These are phyloP conservation scores for Diploptera punctata DNA, from an alignment of 2,888 invertebrate genomes.

Conservation along the genomic window DNA sequence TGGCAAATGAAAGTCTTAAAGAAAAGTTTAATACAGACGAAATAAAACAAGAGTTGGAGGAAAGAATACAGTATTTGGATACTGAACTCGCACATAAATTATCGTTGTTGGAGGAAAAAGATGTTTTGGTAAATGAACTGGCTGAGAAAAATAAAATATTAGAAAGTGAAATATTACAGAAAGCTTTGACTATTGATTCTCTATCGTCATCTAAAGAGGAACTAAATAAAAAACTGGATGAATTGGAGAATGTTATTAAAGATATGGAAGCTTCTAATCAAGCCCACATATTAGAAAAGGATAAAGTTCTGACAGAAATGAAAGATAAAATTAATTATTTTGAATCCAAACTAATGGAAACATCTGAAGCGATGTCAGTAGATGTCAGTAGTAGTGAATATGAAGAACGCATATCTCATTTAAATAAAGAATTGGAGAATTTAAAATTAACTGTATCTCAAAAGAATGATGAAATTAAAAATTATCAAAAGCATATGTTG, in stretches of 20 bases:
- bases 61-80: background rate
- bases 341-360: background rate
- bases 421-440: constrained; percentile 1
- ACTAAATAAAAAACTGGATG: constrained; percentile 35
- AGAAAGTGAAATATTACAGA: background rate
- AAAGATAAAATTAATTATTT: background rate
- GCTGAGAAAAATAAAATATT: constrained; percentile 49
- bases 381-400: background rate
- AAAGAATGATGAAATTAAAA: constrained; percentile 59
- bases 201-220: constrained; percentile 41
- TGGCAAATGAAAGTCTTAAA: constrained; percentile 47
- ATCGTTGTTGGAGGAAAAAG: background rate
- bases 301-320: background rate
- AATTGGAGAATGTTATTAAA: constrained; percentile 10
- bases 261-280: constrained; percentile 21
- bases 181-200: constrained; percentile 46
- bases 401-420: background rate
- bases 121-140: constrained; percentile 40
- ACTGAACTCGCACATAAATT: constrained; percentile 13
- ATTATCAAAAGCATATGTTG: constrained; percentile 49
- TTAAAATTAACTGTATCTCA: constrained; percentile 37
- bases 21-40: constrained; percentile 44
- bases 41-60: constrained; percentile 36
- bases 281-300: background rate
- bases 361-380: background rate